phyloP scores from a whole-genome alignment of 1,140 invertebrate genomes.

The Drosophila bocki region DNA sequence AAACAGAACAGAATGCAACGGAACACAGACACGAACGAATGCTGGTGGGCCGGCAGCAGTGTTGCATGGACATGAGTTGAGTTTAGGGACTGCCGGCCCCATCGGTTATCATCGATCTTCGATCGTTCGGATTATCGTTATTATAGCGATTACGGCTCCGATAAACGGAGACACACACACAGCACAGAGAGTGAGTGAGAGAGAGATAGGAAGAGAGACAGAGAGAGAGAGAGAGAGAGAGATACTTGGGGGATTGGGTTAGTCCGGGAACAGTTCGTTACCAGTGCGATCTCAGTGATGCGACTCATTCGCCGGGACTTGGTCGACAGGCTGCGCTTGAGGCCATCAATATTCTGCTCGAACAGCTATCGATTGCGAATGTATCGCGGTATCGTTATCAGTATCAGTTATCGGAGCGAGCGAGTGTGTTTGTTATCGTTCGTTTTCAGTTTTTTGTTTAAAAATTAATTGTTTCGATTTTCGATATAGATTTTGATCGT shows the following conservation, averaged over 20 bases:
- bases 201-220: not conserved
- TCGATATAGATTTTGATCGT: conserved; percentile 33
- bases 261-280: conserved; percentile 86
- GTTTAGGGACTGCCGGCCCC: conserved; percentile 14
- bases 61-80: conserved; percentile 27
- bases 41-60: conserved; percentile 11
- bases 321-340: conserved; percentile 91
- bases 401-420: conserved; percentile 5
- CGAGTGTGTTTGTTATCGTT: conserved; percentile 25
- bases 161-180: conserved; percentile 38
- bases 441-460: conserved; percentile 30
- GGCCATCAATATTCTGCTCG: conserved; percentile 94
- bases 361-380: conserved; percentile 88
- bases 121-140: conserved; percentile 34
- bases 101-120: conserved; percentile 18
- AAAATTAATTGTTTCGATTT: conserved; percentile 47
- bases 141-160: conserved; percentile 38
- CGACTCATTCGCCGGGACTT: conserved; percentile 91
- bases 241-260: conserved; percentile 36
- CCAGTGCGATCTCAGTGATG: conserved; percentile 92
- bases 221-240: conserved; percentile 17
- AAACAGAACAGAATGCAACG: conserved; percentile 52
- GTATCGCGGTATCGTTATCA: conserved; percentile 19
- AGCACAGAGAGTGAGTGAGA: conserved; percentile 13
- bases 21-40: conserved; percentile 35